Evolutionary conservation across 2,113 vertebrate genomes (phyloP), one percentile per base, ranked within the genome.

Genomic region (Pholis gunnellus): DNA sequence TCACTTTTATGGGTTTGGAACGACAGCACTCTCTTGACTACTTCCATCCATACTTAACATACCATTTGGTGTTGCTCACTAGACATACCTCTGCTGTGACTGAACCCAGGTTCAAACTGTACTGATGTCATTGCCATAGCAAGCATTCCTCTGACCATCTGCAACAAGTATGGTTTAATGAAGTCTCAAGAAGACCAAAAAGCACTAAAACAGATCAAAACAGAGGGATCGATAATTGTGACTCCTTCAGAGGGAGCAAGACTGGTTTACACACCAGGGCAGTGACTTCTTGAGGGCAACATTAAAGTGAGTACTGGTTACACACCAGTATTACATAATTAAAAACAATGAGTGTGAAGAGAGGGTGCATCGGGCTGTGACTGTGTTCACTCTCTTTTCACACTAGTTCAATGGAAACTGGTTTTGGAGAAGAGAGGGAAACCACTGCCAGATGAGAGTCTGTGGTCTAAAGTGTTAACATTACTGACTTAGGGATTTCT

Each of bases 41-140:
- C 74, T 85, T 87, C 73, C 76, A 71, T 57, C 57, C 81, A 85
- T 15, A 66, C 74, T 68, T 85, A 46, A 71, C 77, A 92, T 87
- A 71, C 79, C 87, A 82, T 65, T 63, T 56, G 34, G 38, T 66
- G 68, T 83, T 40, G 10, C 63, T 88, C 71, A 81, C 64, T n/a
- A 59, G 27, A 77, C 86, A 94, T 92, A 82, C 73, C 82, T 78
- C 38, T 18, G 81, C 76, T 76, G 69, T 91, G 91, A 93, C 81
- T 81, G 31, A 73, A 46, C 72, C n/a, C 72, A 31, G 82, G 34
- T 75, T 80, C 64, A 83, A 66, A 79, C 65, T 64, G 18, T 29
- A 68, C 42, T 73, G 69, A 73, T 75, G 89, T 66, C 78, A 87
- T 50, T 50, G 20, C 50, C 87, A 85, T 76, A 83, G 80, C 18